Percentiles rank a stretch among this genome's conserved stretches.
phyloP scores from a whole-genome alignment of 2,797 vertebrate species.

The Crypturellus tataupa region DNA sequence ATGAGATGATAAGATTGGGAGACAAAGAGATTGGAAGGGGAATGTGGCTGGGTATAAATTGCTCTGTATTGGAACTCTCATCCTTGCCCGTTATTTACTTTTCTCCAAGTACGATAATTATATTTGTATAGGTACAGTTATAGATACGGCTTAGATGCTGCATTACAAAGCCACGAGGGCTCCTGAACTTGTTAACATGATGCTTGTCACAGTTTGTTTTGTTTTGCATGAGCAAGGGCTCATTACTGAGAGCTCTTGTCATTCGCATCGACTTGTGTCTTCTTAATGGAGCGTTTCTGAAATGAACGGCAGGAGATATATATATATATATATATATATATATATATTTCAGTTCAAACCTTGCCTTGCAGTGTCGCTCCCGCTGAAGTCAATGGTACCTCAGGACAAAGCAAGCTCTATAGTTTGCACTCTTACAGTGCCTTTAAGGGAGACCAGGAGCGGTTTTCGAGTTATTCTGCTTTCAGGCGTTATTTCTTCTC shows the following conservation, averaged over 20 bases:
- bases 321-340: too few relatives aligned
- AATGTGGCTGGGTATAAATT: slow-evolving; percentile 7
- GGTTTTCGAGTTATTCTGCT: background rate
- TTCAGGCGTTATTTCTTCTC: background rate
- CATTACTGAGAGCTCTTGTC: slow-evolving; percentile 61
- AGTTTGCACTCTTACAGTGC: background rate
- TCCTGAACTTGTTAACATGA: slow-evolving; percentile 68
- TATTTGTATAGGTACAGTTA: slow-evolving; percentile 50
- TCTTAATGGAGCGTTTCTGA: slow-evolving; percentile 51
- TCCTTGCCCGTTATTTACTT: slow-evolving; percentile 42
- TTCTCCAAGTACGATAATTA: slow-evolving; percentile 45
- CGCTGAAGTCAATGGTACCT: background rate
- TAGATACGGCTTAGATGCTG: slow-evolving; percentile 58
- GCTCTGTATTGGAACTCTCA: slow-evolving; percentile 18
- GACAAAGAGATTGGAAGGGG: slow-evolving; percentile 1
- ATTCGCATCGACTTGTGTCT: slow-evolving; percentile 54
- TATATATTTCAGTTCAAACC: slow-evolving; percentile 11
- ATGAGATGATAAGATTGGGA: background rate
- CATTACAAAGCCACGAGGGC: slow-evolving; percentile 52
- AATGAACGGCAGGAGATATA: slow-evolving; percentile 32
- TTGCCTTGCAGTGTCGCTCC: background rate
- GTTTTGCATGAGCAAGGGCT: slow-evolving; percentile 66
- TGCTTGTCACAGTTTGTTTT: slow-evolving; percentile 67
- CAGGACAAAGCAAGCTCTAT: slow-evolving; percentile 12
- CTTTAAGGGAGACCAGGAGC: background rate